Base-by-base conservation (phyloP, 1,140 invertebrate species). In the Gonioctena quinquepunctata region DNA sequence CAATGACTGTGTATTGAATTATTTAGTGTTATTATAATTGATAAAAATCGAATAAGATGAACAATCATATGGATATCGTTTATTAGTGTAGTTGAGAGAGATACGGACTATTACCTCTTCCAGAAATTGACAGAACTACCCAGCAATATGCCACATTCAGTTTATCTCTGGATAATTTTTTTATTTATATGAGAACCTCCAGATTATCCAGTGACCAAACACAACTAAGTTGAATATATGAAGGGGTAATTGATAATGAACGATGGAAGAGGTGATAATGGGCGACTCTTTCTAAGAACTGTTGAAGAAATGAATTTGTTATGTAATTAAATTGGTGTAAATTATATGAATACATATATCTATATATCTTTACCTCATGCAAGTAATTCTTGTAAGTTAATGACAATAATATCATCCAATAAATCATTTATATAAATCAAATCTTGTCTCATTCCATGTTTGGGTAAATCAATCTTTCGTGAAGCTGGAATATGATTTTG, bases 331-430 rank as follows among this genome's bases (percentile, higher is more conserved):
- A 57, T 57, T 22, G 54, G 54, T 57, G 54, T 57, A 57, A 21
- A 57, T 57, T 57, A 57, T 57, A 57, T 23, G 22, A 57, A 57
- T 5, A 11, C 54, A 57, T 57, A 54, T 54, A 57, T 57, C 21
- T 57, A 21, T 57, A 57, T 57, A 57, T 57, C 54, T 57, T 57
- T 57, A 57, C 54, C 54, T 57, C 54, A 57, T 25, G 23, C 54
- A 57, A 57, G 54, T 57, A 57, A 57, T 57, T 57, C 54, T 57
- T 57, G 54, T 57, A 57, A 21, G 54, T 57, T 57, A 57, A 57
- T 57, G 54, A 57, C 54, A 57, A 57, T 57, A 57, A 57, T 54
- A 54, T 57, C 54, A 57, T 57, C 22, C 54, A 57, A 57, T 57
- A 57, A 57, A 57, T n/a, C 54, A 57, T 57, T 57, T 57, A 57